Base-by-base conservation (phyloP, 2,888 invertebrate species). In the Agriotes lineatus region DNA sequence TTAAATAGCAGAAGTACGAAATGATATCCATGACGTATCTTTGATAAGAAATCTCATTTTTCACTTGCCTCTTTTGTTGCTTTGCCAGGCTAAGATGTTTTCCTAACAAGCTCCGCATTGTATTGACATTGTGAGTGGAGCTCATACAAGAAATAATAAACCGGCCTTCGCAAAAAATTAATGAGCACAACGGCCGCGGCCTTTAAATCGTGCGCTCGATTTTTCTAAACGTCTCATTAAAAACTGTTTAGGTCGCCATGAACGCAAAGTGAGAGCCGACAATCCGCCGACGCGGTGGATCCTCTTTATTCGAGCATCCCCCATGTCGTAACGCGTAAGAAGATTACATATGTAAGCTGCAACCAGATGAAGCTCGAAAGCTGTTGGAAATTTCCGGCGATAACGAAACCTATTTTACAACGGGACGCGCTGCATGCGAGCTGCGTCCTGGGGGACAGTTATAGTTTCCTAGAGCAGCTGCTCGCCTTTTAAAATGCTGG, bases 21-120 rank as follows among this genome's bases (percentile, higher is more conserved):
- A 58, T 58, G 42, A 44, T 33, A n/a, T 16, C 14, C 25, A 14
- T 16, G 39, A 52, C 61, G 20, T 42, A 33, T 48, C 52, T 62
- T 62, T 62, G 52, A 62, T 39, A 39, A 58, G 33, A 25, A 58
- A 58, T 19, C 58, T 58, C 52, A 62, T 62, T 52, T 62, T 52
- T 62, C 62, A 52, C 52, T 39, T 54, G 25, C 22, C 22, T 52
- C 52, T 52, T 33, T 62, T 52, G 52, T 62, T 37, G 14, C 42
- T 62, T 37, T 52, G 35, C 42, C 62, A 22, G 22, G 22, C 52
- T 50, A 42, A 52, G 52, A 62, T 52, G 42, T 52, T 62, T 62
- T 39, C 52, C 39, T 62, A 62, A 62, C 62, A 39, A 62, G 62
- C 62, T 52, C 42, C n/a, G n/a, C 25, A 54, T 62, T 62, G 62